These are phyloP conservation scores for Branchipolynoe longqiensis DNA, from an alignment of 2,888 invertebrate species.

Conservation along the genomic window DNA sequence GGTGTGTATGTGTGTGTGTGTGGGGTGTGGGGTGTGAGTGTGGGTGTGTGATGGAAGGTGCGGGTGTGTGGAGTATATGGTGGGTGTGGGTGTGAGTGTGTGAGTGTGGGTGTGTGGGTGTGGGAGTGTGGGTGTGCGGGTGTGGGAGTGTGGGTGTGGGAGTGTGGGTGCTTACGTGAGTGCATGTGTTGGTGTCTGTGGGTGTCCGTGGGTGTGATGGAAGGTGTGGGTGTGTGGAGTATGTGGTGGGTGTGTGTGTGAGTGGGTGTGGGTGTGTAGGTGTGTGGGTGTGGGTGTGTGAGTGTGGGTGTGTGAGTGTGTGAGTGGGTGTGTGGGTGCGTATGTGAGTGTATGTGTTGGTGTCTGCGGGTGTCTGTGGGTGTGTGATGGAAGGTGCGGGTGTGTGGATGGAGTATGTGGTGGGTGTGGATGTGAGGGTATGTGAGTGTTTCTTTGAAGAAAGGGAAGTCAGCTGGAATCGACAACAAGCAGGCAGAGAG, in stretches of 20 bases:
- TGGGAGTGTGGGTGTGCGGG: background rate
- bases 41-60: background rate
- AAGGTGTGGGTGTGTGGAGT: background rate
- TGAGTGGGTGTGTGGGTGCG: background rate
- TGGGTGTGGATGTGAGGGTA: too few relatives aligned
- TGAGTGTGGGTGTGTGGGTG: background rate
- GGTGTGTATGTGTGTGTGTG: slow-evolving; percentile 2
- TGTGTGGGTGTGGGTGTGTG: background rate
- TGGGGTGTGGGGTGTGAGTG: background rate
- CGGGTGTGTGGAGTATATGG: background rate
- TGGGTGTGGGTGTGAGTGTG: background rate
- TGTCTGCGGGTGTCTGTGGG: slow-evolving; percentile 4
- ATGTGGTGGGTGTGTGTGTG: background rate
- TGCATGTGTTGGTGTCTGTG: background rate
- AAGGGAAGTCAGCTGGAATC: too few relatives aligned
- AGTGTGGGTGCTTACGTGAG: background rate
- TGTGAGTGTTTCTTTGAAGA: too few relatives aligned
- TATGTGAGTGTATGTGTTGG: slow-evolving; percentile 1
- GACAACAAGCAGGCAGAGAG: too few relatives aligned
- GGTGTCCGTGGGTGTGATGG: background rate
- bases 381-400: background rate
- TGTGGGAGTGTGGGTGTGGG: background rate
- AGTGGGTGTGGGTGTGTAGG: background rate
- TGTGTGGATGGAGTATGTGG: too few relatives aligned
- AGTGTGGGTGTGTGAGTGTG: background rate